Percentiles rank a stretch among this genome's conserved stretches.
These are phyloP conservation scores for Zoanthus solanderi DNA, from an alignment of 92 coral and sea anemone genomes.

Conservation along the genomic window DNA sequence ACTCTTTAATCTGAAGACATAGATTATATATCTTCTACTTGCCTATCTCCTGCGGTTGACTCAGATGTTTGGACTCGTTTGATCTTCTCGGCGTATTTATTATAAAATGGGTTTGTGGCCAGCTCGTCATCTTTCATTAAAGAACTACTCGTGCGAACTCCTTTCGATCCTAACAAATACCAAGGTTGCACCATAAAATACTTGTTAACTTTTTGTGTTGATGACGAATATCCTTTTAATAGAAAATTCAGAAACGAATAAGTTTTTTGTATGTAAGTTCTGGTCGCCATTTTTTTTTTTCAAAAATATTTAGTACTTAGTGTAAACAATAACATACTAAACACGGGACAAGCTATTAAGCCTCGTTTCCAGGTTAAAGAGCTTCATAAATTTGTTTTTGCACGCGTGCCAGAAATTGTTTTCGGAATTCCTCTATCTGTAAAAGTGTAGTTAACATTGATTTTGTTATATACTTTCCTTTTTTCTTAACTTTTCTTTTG, in stretches of 20 bases:
- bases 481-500: too few species aligned
- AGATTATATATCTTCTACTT: background rate
- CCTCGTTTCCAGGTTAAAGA: background rate
- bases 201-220: background rate
- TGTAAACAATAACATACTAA: background rate
- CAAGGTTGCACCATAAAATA: background rate
- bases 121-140: constrained; percentile 21
- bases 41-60: background rate
- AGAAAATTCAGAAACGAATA: background rate
- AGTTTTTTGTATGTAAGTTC: background rate
- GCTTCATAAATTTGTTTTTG: too few species aligned
- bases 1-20: background rate
- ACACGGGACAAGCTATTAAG: background rate
- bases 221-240: background rate
- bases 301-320: background rate
- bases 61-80: background rate
- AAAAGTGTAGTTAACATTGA: too few species aligned
- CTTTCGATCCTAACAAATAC: background rate
- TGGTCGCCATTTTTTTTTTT: constrained; percentile 23
- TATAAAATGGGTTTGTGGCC: constrained; percentile 20
- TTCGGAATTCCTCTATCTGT: too few species aligned
- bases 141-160: constrained; percentile 11
- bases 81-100: constrained; percentile 37
- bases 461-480: too few species aligned
- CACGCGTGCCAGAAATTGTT: too few species aligned